Evolutionary conservation across 2,888 invertebrate genomes (phyloP).

Genomic region (Entomobrya multifasciata): DNA sequence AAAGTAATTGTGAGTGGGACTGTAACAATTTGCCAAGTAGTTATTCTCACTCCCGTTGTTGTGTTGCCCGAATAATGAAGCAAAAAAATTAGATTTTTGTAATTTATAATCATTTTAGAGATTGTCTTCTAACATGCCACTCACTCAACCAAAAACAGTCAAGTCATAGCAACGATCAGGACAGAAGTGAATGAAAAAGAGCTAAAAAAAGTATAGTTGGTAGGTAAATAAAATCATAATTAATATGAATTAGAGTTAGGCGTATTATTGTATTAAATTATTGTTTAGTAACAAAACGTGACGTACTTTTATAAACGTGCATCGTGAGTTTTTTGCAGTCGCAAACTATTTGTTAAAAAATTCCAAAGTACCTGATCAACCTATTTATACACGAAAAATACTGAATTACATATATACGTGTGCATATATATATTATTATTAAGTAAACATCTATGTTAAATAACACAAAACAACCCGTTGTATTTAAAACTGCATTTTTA

Average conservation of each 20-base stretch:
- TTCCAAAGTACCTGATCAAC: slow-evolving; percentile 74
- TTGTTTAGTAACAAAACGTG: background rate
- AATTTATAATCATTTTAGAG: background rate
- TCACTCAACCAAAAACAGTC: slow-evolving; percentile 50
- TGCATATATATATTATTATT: background rate
- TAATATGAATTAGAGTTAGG: background rate
- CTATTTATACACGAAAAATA: slow-evolving; percentile 46
- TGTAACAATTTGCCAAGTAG: no score
- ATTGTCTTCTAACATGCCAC: no score
- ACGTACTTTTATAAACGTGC: slow-evolving; percentile 34
- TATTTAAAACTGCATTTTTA: slow-evolving; percentile 47
- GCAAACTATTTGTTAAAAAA: slow-evolving; percentile 57
- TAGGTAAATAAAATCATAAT: background rate
- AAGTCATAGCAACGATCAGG: background rate
- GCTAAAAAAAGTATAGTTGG: slow-evolving; percentile 26
- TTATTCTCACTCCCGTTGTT: no score
- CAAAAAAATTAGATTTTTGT: background rate
- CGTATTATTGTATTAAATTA: background rate
- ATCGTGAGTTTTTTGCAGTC: slow-evolving; percentile 66
- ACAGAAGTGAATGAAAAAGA: slow-evolving; percentile 26
- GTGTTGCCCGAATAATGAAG: no score
- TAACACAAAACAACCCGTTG: slow-evolving; percentile 47
- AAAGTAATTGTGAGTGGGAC: background rate
- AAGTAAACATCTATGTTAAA: background rate
- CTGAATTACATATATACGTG: slow-evolving; percentile 7